phyloP scores from a whole-genome alignment of 2,888 invertebrate species.

The Resseliella maxima region DNA sequence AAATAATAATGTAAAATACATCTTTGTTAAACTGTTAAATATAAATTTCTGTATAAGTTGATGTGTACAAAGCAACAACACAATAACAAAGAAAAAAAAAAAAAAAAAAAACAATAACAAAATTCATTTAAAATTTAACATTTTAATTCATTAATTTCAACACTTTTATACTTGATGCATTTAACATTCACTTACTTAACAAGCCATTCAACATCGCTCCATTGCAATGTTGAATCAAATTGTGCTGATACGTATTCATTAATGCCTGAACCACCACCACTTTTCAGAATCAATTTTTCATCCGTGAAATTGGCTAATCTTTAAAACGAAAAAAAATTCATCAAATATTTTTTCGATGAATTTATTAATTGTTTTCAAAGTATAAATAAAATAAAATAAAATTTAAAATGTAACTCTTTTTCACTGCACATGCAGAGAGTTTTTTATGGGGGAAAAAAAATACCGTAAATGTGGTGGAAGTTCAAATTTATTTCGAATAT shows the following conservation, averaged over 20 bases:
- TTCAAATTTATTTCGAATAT: constrained; percentile 84
- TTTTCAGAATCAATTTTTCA: constrained; percentile 63
- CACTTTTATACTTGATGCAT: not conserved
- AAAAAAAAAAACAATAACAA: too few species aligned
- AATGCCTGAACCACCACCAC: constrained; percentile 75
- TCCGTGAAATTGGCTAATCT: constrained; percentile 86
- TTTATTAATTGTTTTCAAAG: not conserved
- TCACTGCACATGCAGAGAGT: too few species aligned
- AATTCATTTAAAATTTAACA: too few species aligned
- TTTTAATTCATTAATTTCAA: too few species aligned
- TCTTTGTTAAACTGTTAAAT: constrained; percentile 54
- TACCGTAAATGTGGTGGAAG: constrained; percentile 81
- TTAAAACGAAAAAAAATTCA: constrained; percentile 56
- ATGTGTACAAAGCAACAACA: too few species aligned
- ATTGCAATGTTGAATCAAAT: constrained; percentile 84
- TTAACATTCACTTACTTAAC: constrained; percentile 70
- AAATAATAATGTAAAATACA: constrained; percentile 25
- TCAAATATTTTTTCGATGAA: not conserved
- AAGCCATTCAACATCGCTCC: constrained; percentile 91
- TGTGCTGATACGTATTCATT: constrained; percentile 80
- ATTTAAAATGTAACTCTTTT: too few species aligned
- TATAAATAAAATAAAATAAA: too few species aligned
- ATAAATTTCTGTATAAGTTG: too few species aligned
- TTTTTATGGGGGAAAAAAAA: too few species aligned
- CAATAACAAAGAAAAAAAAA: too few species aligned